These are phyloP conservation scores for Garrulus glandarius DNA, from an alignment of 2,797 vertebrate genomes.

Conservation along the genomic window DNA sequence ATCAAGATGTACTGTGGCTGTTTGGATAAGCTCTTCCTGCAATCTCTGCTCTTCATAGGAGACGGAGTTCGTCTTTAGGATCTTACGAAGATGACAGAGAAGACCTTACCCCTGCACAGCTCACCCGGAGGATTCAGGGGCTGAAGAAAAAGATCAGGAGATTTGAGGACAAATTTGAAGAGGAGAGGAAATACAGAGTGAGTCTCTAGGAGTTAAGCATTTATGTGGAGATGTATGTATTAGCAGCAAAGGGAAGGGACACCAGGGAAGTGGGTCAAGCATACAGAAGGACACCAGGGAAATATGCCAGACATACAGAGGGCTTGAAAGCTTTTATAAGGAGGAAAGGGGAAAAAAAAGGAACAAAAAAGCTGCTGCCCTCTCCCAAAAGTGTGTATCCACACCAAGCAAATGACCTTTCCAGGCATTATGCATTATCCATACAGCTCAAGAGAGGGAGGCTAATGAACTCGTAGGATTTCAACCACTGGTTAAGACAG, in stretches of 20 bases:
- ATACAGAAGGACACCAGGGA: not conserved
- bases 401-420: not conserved
- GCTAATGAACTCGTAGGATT: not conserved
- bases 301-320: not conserved
- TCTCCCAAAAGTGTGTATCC: not conserved
- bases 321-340: not conserved
- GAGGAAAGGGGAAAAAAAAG: not conserved
- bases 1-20: not conserved
- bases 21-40: constrained; percentile 15
- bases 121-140: constrained; percentile 91
- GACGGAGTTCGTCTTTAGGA: constrained; percentile 90
- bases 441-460: not conserved
- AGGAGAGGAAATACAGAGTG: constrained; percentile 95
- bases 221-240: not conserved
- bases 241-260: not conserved
- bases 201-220: constrained; percentile 12
- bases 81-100: constrained; percentile 90
- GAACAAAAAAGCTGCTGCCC: not conserved
- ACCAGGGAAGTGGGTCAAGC: not conserved
- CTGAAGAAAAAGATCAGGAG: constrained; percentile 95
- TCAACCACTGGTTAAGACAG: not conserved
- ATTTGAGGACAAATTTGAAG: constrained; percentile 94
- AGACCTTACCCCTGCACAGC: constrained; percentile 89
- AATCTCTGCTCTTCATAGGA: constrained; percentile 70
- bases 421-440: not conserved